These are phyloP conservation scores for Parauchenoglanis ngamensis DNA, from an alignment of 2,797 vertebrate species.

Conservation along the genomic window DNA sequence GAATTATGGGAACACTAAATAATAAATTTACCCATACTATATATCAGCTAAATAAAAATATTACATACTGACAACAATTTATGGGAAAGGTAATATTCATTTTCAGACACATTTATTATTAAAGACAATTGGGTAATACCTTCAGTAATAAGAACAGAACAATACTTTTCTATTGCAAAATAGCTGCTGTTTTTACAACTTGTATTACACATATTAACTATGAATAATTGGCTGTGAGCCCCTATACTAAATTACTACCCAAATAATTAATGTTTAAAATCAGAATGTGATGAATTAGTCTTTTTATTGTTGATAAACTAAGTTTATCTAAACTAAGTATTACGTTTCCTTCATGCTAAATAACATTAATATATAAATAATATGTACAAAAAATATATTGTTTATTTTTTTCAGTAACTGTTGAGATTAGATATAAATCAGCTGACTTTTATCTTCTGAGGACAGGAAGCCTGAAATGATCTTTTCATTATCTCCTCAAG, in stretches of 20 bases:
- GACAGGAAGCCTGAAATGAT: constrained; percentile 36
- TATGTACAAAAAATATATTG: not conserved
- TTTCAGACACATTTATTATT: not conserved
- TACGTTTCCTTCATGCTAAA: not conserved
- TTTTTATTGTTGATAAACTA: not conserved
- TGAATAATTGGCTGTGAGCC: not conserved
- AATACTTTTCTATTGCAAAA: not conserved
- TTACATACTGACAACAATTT: not conserved
- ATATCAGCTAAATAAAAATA: not conserved
- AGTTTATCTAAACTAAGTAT: no score
- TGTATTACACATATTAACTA: not conserved
- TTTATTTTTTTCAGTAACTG: not conserved
- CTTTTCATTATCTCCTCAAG: constrained; percentile 69
- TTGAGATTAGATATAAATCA: not conserved
- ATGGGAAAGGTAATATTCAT: no score
- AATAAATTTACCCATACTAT: not conserved
- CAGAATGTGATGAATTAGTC: not conserved
- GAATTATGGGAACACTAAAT: not conserved
- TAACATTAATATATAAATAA: not conserved
- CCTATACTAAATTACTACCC: not conserved
- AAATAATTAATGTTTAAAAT: not conserved
- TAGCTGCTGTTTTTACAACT: not conserved
- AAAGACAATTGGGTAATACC: not conserved
- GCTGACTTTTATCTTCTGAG: constrained; percentile 22
- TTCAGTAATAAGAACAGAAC: not conserved